Evolutionary conservation across 1,140 invertebrate species (phyloP), one percentile per base, ranked within the genome.

Genomic region (Asobara japonica): DNA sequence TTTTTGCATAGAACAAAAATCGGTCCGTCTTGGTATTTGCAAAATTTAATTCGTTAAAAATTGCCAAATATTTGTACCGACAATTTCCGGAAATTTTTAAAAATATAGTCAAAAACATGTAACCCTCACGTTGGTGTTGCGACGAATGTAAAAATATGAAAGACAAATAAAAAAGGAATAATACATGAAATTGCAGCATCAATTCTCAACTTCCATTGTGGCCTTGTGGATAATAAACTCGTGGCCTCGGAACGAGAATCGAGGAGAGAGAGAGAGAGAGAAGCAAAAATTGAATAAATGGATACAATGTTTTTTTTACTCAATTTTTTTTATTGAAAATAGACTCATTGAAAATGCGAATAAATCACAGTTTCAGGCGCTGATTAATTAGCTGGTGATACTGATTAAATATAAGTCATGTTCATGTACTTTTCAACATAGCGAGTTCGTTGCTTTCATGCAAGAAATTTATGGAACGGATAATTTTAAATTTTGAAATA

Each of bases 151-250:
- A 56, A 56, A 56, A 60, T 41, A 27, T 48, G 65, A 56, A 41
- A 11, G 65, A 61, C n/a, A n/a, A 45, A 45, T 45, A 16, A 16
- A 45, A 8, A 62, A n/a, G n/a, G n/a, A 41, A 60, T 62, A 62
- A 67, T 72, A 41, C 13, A 51, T 65, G 25, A 45, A 69, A 71
- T 67, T 51, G 45, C 45, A 18, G 45, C 45, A 70, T 73, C 51
- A 68, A 36, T 69, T 69, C 72, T 41, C 68, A 73, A 33, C 70
- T 77, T 71, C 31, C 33, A 75, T 6, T 11, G 10, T 69, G 72
- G 71, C 76, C 76, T 76, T 72, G 70, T 30, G 33, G 20, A 38
- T 38, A 38, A 38, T 38, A 38, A 65, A 33, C 38, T 56, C 60
- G 29, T 61, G 71, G 62, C 72, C 71, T 73, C 74, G 65, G 41